phyloP scores from a whole-genome alignment of 2,888 invertebrate species.

The Chrysina gloriosa region DNA sequence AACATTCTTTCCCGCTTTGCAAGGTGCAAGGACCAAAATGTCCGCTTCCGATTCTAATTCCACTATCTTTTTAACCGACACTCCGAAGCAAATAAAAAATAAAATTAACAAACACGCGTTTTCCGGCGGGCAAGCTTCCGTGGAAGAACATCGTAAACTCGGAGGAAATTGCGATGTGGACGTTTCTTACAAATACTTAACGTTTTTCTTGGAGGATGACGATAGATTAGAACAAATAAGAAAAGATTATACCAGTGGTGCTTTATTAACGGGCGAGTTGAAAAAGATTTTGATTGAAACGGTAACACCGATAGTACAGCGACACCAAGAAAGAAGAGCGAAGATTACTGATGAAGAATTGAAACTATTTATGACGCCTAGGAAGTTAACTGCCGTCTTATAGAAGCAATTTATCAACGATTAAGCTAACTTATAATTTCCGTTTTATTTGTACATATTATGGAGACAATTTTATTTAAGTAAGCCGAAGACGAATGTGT shows the following conservation, averaged over 20 bases:
- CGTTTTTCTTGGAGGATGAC: slow-evolving; percentile 96
- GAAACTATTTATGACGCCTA: slow-evolving; percentile 84
- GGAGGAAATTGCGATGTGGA: slow-evolving; percentile 98
- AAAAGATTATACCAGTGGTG: slow-evolving; percentile 86
- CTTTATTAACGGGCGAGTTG: slow-evolving; percentile 92
- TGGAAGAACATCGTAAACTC: slow-evolving; percentile 89
- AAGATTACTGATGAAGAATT: slow-evolving; percentile 88
- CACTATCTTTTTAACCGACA: slow-evolving; percentile 95
- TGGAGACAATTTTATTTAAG: not conserved
- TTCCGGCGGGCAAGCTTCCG: slow-evolving; percentile 93
- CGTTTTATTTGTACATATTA: not conserved
- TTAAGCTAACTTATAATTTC: not conserved
- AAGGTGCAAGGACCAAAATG: slow-evolving; percentile 99
- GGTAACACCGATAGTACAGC: slow-evolving; percentile 80
- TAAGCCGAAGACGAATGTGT: not conserved
- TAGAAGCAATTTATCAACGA: not conserved
- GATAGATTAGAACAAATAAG: slow-evolving; percentile 76
- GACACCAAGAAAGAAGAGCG: slow-evolving; percentile 85
- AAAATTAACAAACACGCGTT: slow-evolving; percentile 98
- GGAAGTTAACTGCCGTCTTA: slow-evolving; percentile 74
- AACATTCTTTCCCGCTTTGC: slow-evolving; percentile 72
- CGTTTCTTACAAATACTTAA: slow-evolving; percentile 93
- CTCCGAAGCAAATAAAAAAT: slow-evolving; percentile 93
- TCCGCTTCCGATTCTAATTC: slow-evolving; percentile 95
- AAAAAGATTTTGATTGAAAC: slow-evolving; percentile 90